Evolutionary conservation across 2,888 invertebrate species (phyloP).

Genomic region (Cephus nigrinus): DNA sequence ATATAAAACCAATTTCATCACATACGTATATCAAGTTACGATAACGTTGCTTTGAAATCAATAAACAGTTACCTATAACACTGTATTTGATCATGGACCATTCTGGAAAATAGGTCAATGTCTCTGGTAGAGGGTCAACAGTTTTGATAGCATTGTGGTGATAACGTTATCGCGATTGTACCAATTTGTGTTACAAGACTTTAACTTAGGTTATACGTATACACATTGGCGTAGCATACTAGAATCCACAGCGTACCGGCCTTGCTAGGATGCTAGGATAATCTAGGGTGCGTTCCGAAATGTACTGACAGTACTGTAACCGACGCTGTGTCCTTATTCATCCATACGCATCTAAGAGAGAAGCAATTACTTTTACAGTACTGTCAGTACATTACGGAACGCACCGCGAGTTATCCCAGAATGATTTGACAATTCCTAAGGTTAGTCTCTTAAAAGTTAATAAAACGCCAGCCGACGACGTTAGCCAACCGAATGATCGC

Average conservation of each 20-base stretch:
- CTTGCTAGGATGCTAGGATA: not conserved
- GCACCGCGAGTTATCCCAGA: not conserved
- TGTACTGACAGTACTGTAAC: too few species aligned
- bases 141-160: not conserved
- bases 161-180: not conserved
- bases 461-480: too few species aligned
- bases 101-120: not conserved
- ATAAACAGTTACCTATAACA: not conserved
- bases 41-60: not conserved
- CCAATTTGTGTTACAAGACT: not conserved
- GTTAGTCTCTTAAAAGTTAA: not conserved
- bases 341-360: too few species aligned
- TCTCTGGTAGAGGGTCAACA: not conserved
- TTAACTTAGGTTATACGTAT: not conserved
- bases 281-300: not conserved
- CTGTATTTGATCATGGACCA: not conserved
- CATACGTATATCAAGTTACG: not conserved
- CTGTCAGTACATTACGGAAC: too few species aligned
- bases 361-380: too few species aligned
- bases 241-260: not conserved
- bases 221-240: not conserved
- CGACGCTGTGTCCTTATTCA: too few species aligned
- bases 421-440: not conserved
- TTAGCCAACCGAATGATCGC: too few species aligned
- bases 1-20: not conserved